Evolutionary conservation across 2,888 invertebrate species (phyloP), one percentile per base, ranked within the genome.

Genomic region (Drosophila vallismaia): DNA sequence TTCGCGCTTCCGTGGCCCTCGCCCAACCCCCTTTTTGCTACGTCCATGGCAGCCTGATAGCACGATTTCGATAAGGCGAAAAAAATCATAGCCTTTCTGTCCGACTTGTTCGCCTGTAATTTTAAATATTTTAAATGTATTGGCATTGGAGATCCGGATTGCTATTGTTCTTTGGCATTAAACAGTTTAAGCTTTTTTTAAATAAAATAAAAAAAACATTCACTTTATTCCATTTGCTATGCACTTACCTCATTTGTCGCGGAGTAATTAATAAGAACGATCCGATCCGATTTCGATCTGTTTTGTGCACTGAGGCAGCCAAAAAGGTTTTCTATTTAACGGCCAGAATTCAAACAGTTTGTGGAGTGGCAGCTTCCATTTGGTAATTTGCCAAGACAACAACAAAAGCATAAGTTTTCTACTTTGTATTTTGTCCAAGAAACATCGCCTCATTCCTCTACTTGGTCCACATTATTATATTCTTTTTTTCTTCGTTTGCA

Each of bases 1-100:
- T 90, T 91, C 90, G 90, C 91, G 91, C 90, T 91, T 88, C 80
- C 77, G 72, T 58, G 52, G 74, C 75, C 63, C 76, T 60, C 68
- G 56, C 54, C 51, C 60, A 60, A 59, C 57, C 56, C 26, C 12
- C 49, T 46, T 29, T 3, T 49, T 5, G 14, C 46, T 12, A 7
- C 4, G 7, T 31, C 38, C 31, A 10, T 38, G 57, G 26, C 24
- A 60, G n/a, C 31, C 46, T 56, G 75, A 75, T 75, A 53, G 62
- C 40, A 26, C 31, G 10, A 14, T n/a, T 2, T 33, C 57, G 75
- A 75, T 75, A 71, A 71, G 48, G 29, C 28, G 26, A 31, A 42
- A 50, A 48, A 42, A 44, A 8, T 44, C 10, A 33, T 33, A 9
- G 19, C n/a, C 33, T 8, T 7, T 50, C 49, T 10, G 14, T 29